phyloP scores from a whole-genome alignment of 2,113 vertebrate species.

The Suncus etruscus region DNA sequence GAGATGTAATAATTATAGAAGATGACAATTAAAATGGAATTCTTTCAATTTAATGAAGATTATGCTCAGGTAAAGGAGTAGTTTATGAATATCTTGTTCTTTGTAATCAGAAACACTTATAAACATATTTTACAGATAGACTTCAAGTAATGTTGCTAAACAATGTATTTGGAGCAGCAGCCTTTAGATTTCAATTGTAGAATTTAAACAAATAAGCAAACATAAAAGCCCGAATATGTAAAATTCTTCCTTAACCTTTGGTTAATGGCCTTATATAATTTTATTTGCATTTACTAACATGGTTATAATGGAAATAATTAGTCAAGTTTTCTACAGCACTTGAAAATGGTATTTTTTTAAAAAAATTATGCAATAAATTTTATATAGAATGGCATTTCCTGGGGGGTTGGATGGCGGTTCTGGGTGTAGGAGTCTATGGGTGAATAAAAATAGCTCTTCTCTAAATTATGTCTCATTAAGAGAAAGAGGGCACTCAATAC shows the following conservation, averaged over 20 bases:
- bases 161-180: background rate
- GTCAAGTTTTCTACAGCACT: background rate
- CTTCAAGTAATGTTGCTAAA: conserved; percentile 32
- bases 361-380: accelerated
- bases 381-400: conserved; percentile 24
- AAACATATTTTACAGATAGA: background rate
- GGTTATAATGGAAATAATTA: background rate
- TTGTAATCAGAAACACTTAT: background rate
- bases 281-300: conserved; percentile 61
- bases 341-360: conserved; percentile 32
- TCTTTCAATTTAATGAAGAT: conserved; percentile 24
- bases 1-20: background rate
- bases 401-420: background rate
- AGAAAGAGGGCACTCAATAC: background rate
- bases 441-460: background rate
- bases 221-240: conserved; percentile 37
- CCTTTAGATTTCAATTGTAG: conserved; percentile 36
- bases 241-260: conserved; percentile 38
- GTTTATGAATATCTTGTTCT: background rate
- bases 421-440: background rate
- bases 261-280: conserved; percentile 67
- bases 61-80: background rate
- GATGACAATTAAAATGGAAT: background rate
- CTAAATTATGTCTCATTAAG: background rate
- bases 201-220: background rate